Percentiles rank a stretch among this genome's conserved stretches.
phyloP scores from a whole-genome alignment of 2,113 vertebrate species.

The Pedionomus torquatus region DNA sequence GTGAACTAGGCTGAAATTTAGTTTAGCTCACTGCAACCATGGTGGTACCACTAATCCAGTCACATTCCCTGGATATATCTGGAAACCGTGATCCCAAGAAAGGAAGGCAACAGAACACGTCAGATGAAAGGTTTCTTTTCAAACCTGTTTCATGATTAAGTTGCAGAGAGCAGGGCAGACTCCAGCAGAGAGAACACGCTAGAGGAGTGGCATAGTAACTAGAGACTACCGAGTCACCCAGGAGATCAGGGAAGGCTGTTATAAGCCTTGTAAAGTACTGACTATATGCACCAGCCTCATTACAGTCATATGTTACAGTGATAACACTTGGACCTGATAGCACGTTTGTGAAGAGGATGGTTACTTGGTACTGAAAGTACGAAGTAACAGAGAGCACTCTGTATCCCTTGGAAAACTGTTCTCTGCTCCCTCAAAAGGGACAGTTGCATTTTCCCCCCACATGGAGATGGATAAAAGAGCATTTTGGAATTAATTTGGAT shows the following conservation, averaged over 20 bases:
- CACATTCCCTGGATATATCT: neutral
- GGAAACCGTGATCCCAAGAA: neutral
- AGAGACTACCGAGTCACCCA: neutral
- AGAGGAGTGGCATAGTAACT: neutral
- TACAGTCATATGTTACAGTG: neutral
- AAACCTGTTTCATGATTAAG: neutral
- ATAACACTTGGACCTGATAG: neutral
- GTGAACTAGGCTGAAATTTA: neutral
- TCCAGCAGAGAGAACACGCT: neutral
- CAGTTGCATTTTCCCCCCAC: neutral
- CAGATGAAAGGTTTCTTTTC: neutral
- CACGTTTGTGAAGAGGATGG: accelerated
- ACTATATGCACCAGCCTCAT: neutral
- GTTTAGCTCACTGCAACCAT: neutral
- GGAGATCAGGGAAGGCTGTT: neutral
- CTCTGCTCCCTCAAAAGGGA: neutral
- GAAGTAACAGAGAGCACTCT: neutral
- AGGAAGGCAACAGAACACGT: neutral
- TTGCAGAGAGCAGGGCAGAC: neutral
- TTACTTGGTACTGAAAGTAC: neutral
- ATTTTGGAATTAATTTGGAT: neutral
- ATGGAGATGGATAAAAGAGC: neutral
- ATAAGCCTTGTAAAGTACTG: neutral
- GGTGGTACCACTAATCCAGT: neutral
- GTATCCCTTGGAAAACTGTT: neutral